Evolutionary conservation across 1,140 invertebrate genomes (phyloP).

Genomic region (Neodiprion fabricii): DNA sequence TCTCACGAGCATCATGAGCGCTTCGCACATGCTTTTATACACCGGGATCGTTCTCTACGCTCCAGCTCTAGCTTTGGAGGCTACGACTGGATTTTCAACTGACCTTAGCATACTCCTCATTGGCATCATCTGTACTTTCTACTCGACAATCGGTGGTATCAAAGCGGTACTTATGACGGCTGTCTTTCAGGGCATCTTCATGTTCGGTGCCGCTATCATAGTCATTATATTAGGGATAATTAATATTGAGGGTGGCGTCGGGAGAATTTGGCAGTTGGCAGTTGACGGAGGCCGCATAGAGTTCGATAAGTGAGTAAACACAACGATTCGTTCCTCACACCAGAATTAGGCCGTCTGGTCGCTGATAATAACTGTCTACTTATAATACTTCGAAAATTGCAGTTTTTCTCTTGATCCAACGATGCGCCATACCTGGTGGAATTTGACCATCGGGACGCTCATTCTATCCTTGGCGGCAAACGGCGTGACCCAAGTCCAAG

Average conservation of each 20-base stretch:
- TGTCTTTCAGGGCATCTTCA: conserved; percentile 76
- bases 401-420: conserved; percentile 71
- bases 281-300: conserved; percentile 67
- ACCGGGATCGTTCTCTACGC: conserved; percentile 90
- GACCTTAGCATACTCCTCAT: conserved; percentile 77
- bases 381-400: conserved; percentile 10
- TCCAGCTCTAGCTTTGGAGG: conserved; percentile 83
- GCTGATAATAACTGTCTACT: background rate
- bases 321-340: background rate
- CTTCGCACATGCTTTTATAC: conserved; percentile 83
- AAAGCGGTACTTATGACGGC: conserved; percentile 84
- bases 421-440: conserved; percentile 74
- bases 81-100: conserved; percentile 76
- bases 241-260: conserved; percentile 66
- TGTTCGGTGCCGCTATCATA: conserved; percentile 75
- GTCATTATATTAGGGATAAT: conserved; percentile 73
- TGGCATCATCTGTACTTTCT: conserved; percentile 80
- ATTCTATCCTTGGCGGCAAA: conserved; percentile 79
- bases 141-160: conserved; percentile 83
- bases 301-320: conserved; percentile 66
- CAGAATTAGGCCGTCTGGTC: background rate
- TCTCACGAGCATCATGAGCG: conserved; percentile 75
- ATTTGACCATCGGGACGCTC: conserved; percentile 73
- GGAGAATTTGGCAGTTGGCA: conserved; percentile 69
- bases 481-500: conserved; percentile 74